Base-by-base conservation (phyloP, 2,113 vertebrate genomes). In the Xiphophorus maculatus region DNA sequence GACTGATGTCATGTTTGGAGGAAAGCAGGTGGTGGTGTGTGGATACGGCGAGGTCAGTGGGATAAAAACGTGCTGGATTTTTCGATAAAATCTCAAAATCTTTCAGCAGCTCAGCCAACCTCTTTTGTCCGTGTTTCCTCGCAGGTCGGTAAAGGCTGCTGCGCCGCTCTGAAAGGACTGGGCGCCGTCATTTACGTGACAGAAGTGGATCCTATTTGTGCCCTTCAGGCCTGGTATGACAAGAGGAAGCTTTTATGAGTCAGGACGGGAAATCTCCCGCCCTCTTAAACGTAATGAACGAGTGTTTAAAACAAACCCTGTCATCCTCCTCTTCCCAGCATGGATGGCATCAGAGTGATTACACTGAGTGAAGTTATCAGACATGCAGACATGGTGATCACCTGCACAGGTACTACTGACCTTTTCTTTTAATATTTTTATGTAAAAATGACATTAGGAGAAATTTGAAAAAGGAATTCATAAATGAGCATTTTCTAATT, bases 151-250 rank as follows among this genome's bases (percentile, higher is more conserved):
- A 99, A 98, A 84, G 97, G 97, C 17, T 98, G 97, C 89, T 97
- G 96, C 3, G 95, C 96, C 8, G 97, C 97, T 5, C 90, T 99
- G 51, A 97, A 96, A 87, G 97, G 96, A 17, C 89, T 99, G 95
- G 96, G 96, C 63, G 95, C 96, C 70, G 89, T 99, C 22, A 95
- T 98, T 1, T 96, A 96, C 19, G 94, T 98, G 54, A 98, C 97
- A 13, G 97, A 98, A 90, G 97, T 97, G 29, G 97, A 99, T 76
- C 97, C 97, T 25, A 97, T 99, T 82, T 99, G 97, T 66, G 97
- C 97, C 80, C 95, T 98, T 27, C 97, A 99, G 91, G 97, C 97
- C 84, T 97, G 97, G 97, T 99, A 93, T 95, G 95, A 84, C 37
- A 73, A 65, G 48, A 65, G 25, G 51, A 66, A 63, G 51, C 44